Evolutionary conservation across 2,797 vertebrate species (phyloP), one percentile per base, ranked within the genome.

Genomic region (Sarcophilus harrisii): DNA sequence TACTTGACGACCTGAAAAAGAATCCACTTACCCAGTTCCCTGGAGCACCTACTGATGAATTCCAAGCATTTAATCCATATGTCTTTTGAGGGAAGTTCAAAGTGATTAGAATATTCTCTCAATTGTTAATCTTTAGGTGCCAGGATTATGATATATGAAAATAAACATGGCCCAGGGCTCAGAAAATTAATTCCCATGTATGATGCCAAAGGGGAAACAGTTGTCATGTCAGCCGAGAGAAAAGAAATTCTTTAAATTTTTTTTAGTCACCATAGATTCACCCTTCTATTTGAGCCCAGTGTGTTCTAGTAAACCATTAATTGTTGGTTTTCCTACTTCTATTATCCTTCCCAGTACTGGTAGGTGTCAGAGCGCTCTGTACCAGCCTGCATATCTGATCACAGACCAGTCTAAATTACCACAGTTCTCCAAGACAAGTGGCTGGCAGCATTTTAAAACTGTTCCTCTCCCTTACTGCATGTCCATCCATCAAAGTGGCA

Each of bases 1-100:
- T 60, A 92, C 93, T 95, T 96, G 92, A 93, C 89, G 62, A 27
- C 18, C 58, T 94, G 94, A 96, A 94, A 95, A 95, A 93, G 90
- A 91, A 27, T 95, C 30, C 60, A 90, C n/a, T 95, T n/a, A 81
- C 32, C 92, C 59, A 92, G 0, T 73, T 92, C 45, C 92, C 93
- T 49, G 60, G 95, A 45, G 89, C 54, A 93, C 91, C 45, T 59
- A 9, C 57, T 62, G 59, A 57, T 91, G 3, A 91, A 96, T 95
- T 8, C 66, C 59, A 57, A 81, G 11, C 90, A 38, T 92, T 58
- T 91, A 93, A 28, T 12, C 18, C 57, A 90, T n/a, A 32, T 93
- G 73, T 66, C 58, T 94, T 87, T 57, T 89, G 27, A 93, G 45
- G 90, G 54, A 90, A 93, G 11, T 58, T n/a, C 55, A 30, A 57